Evolutionary conservation across 2,797 vertebrate genomes (phyloP), one percentile per base, ranked within the genome.

Genomic region (Podargus strigoides): DNA sequence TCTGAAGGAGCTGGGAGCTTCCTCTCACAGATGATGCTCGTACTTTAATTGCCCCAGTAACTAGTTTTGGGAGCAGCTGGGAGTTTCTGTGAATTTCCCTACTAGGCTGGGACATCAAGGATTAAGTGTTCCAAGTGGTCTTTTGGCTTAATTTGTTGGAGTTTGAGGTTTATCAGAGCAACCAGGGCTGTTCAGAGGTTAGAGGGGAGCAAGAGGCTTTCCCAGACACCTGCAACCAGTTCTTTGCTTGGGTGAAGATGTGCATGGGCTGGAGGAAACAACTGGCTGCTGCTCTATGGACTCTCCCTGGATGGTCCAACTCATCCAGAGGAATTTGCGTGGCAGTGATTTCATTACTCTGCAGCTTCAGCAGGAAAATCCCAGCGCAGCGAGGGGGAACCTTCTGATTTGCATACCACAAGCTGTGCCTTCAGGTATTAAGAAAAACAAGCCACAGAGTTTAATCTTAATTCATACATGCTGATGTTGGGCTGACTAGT

Each of bases 1-100:
- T 36, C n/a, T 62, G 82, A 66, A 73, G 50, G 36, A 56, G 10
- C 62, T 3, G 0, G 18, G 46, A 85, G 28, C 66, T 84, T 81
- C 68, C 36, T 81, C 22, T 42, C n/a, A 14, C 8, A 58, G 52
- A 26, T 1, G 3, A 19, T 37, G 10, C 3, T 72, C 1, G 0
- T 34, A 50, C 55, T 63, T 84, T 20, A 79, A 47, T 89, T 50
- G 22, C 19, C 34, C 8, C 4, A 9, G 7, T 41, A 14, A 41
- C 18, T 30, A 8, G 46, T 64, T 62, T 22, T 19, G 21, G n/a
- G 59, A 79, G 41, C 46, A 84, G 19, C 23, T 72, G 34, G 32
- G 14, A 47, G 42, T 18, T 52, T 67, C 44, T 69, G 7, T 27
- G 67, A 79, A 17, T 41, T 69, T 53, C 55, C 22, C 10, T 7